Evolutionary conservation across 2,113 vertebrate species (phyloP).

Genomic region (Catharus fuscescens): DNA sequence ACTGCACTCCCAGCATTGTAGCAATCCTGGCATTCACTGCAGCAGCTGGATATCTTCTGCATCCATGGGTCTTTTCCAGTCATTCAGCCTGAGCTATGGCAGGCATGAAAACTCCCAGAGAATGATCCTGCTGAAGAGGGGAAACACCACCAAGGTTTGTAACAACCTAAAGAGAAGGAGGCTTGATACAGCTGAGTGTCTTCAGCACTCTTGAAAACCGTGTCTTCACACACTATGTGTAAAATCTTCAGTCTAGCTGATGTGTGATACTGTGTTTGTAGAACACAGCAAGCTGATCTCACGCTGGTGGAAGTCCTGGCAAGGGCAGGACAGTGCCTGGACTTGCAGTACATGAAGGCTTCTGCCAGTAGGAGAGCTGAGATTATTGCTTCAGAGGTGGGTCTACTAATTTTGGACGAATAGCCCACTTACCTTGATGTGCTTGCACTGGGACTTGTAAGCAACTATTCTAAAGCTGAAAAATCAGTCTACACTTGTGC

Average conservation of each 20-base stretch:
- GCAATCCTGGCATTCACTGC: neutral
- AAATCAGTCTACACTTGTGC: neutral
- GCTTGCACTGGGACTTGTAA: neutral
- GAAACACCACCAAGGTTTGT: rapidly evolving
- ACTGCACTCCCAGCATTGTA: neutral
- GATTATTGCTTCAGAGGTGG: neutral
- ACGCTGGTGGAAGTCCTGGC: rapidly evolving
- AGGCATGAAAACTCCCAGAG: neutral
- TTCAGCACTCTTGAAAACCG: neutral
- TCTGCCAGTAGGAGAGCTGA: neutral
- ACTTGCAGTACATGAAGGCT: rapidly evolving
- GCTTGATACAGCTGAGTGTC: neutral
- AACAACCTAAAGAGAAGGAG: neutral
- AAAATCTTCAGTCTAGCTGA: neutral
- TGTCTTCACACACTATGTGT: rapidly evolving
- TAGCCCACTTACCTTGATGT: neutral
- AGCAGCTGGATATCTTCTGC: neutral
- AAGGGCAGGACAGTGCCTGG: rapidly evolving
- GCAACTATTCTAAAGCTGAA: neutral
- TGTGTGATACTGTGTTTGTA: neutral
- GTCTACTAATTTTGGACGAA: neutral
- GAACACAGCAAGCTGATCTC: rapidly evolving
- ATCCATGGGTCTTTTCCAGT: neutral
- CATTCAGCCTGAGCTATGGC: neutral
- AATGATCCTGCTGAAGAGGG: neutral